A percentile compares a stretch with the other conserved stretches of the same genome.
phyloP scores from a whole-genome alignment of 1,140 invertebrate genomes.

The Caenorhabditis briggsae region DNA sequence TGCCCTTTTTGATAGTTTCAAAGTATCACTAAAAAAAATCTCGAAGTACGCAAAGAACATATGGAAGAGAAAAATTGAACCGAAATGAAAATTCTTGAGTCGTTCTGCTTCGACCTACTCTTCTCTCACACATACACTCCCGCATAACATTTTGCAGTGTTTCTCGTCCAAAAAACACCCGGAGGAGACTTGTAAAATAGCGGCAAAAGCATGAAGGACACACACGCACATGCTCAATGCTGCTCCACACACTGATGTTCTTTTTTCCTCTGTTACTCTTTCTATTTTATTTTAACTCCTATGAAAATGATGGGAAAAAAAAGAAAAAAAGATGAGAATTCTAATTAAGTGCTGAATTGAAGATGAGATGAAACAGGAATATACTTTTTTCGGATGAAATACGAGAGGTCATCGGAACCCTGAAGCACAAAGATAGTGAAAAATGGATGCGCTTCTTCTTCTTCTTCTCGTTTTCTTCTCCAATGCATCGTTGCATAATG shows the following conservation, averaged over 20 bases:
- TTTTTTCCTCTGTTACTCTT: background rate
- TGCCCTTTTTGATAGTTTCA: no score
- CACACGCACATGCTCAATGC: constrained; percentile 47
- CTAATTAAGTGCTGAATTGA: constrained; percentile 31
- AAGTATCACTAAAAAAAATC: no score
- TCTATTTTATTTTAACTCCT: background rate
- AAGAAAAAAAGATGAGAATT: background rate
- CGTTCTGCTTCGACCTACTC: background rate
- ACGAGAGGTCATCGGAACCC: background rate
- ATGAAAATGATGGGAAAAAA: constrained; percentile 20
- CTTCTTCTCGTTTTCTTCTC: constrained; percentile 32
- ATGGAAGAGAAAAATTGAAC: background rate
- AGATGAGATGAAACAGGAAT: constrained; percentile 18
- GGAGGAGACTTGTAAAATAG: constrained; percentile 47
- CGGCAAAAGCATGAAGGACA: constrained; percentile 37
- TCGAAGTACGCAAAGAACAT: no score
- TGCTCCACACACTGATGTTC: constrained; percentile 18
- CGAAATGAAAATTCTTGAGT: constrained; percentile 16
- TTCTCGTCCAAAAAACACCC: constrained; percentile 42
- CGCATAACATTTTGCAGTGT: constrained; percentile 40
- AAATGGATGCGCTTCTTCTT: background rate
- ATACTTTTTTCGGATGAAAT: background rate
- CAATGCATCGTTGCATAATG: constrained; percentile 45
- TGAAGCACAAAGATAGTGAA: background rate
- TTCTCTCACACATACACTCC: constrained; percentile 42